Conservation (phyloP, 2,888 invertebrate species). For the Heliothis peltigera region DNA sequence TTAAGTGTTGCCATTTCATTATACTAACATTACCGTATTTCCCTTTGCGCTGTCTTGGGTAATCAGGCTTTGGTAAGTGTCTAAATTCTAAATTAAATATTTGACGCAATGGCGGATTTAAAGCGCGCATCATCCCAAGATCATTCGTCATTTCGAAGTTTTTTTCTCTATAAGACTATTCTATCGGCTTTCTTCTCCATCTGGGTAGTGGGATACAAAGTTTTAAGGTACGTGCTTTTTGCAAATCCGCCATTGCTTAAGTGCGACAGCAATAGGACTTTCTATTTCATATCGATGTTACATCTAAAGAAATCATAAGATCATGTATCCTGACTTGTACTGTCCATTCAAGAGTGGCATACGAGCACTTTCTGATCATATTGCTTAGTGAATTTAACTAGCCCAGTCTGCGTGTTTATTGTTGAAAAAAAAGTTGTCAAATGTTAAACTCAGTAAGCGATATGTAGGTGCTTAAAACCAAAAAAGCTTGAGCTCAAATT, state of each 20-base stretch:
- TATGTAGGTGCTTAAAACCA: slow-evolving; percentile 9
- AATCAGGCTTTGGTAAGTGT: slow-evolving; percentile 87
- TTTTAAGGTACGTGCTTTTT: too few relatives aligned
- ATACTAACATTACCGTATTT: slow-evolving; percentile 68
- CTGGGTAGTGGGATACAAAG: too few relatives aligned
- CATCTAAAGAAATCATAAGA: neutral
- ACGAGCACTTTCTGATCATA: neutral
- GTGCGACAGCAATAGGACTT: slow-evolving; percentile 19
- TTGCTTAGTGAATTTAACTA: slow-evolving; percentile 1
- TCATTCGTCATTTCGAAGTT: too few relatives aligned
- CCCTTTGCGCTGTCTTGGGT: slow-evolving; percentile 77
- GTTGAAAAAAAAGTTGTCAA: too few relatives aligned
- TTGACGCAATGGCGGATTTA: slow-evolving; percentile 47
- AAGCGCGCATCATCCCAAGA: too few relatives aligned
- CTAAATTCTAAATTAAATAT: slow-evolving; percentile 69
- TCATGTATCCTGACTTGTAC: neutral
- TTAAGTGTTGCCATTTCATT: slow-evolving; percentile 42
- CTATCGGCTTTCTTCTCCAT: neutral
- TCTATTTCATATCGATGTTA: neutral
- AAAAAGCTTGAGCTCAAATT: slow-evolving; percentile 25
- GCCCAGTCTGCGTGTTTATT: too few relatives aligned
- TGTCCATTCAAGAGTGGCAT: neutral
- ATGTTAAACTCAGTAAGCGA: neutral
- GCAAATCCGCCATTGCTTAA: slow-evolving; percentile 9
- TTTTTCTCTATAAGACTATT: too few relatives aligned